Conservation (phyloP, 2,113 vertebrate genomes). For the Etheostoma cragini region DNA sequence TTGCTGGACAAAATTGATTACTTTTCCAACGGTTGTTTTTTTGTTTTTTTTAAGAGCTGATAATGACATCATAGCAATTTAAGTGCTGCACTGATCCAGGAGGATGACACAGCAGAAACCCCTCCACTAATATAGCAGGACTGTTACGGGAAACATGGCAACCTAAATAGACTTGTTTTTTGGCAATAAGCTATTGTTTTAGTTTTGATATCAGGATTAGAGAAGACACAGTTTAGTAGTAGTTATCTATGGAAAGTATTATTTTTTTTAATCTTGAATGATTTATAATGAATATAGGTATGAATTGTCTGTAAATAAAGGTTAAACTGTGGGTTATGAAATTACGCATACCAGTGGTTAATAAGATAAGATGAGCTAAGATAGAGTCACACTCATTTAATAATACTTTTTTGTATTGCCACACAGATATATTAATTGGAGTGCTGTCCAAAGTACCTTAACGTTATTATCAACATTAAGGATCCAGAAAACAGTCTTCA, state of each 20-base stretch:
- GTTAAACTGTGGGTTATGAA: not conserved
- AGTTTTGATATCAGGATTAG: not conserved
- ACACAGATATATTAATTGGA: no score
- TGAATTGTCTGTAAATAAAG: not conserved
- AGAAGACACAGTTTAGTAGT: not conserved
- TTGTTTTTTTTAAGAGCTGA: not conserved
- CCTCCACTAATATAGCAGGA: not conserved
- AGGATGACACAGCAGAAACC: not conserved
- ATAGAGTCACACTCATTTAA: no score
- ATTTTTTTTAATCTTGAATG: not conserved
- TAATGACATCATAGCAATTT: not conserved
- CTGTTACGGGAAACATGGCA: not conserved
- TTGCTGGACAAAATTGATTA: not conserved
- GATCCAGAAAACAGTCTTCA: no score
- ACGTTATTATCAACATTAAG: no score
- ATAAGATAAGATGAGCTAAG: no score
- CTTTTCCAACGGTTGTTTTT: not conserved
- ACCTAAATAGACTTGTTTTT: not conserved
- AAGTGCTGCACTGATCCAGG: not conserved
- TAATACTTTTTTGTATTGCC: no score
- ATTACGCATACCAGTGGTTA: not conserved
- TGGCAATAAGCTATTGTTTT: not conserved
- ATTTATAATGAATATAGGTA: not conserved
- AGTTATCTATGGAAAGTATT: not conserved
- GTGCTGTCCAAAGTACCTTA: no score